phyloP scores from a whole-genome alignment of 2,888 invertebrate species.

The Deilephila porcellus region DNA sequence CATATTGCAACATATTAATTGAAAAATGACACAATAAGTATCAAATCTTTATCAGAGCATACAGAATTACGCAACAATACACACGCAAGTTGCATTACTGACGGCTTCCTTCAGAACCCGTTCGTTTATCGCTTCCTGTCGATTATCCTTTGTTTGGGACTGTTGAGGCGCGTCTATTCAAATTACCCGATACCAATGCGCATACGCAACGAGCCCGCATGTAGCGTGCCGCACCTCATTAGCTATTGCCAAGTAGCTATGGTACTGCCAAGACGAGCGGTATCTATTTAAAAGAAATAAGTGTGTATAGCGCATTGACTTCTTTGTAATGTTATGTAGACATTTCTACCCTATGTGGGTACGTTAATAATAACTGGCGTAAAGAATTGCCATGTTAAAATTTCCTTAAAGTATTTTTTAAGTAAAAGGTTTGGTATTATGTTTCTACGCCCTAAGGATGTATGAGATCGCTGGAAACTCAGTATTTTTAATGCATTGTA shows the following conservation, averaged over 20 bases:
- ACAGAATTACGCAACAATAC: conserved; percentile 22
- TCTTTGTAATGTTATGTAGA: neutral
- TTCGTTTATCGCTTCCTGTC: conserved; percentile 73
- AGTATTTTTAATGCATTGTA: no score
- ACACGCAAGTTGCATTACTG: conserved; percentile 30
- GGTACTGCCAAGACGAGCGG: conserved; percentile 19
- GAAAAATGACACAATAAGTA: conserved; percentile 1
- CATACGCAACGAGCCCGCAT: conserved; percentile 80
- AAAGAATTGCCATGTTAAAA: neutral
- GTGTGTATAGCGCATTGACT: conserved; percentile 6
- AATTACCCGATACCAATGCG: conserved; percentile 76
- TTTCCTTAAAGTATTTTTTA: neutral
- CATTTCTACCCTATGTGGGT: neutral
- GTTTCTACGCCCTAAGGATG: no score
- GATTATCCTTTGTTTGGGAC: conserved; percentile 72
- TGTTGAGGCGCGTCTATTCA: conserved; percentile 76
- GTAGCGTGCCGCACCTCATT: conserved; percentile 42
- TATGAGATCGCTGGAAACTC: no score
- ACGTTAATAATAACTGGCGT: neutral
- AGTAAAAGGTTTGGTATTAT: no score
- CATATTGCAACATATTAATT: neutral
- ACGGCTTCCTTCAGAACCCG: conserved; percentile 51
- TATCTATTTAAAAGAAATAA: conserved; percentile 17
- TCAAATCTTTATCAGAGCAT: conserved; percentile 10
- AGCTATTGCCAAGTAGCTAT: neutral